Percentiles rank a stretch among this genome's conserved stretches.
These are phyloP conservation scores for Camelus bactrianus DNA, from an alignment of 2,113 vertebrate species.

Conservation along the genomic window DNA sequence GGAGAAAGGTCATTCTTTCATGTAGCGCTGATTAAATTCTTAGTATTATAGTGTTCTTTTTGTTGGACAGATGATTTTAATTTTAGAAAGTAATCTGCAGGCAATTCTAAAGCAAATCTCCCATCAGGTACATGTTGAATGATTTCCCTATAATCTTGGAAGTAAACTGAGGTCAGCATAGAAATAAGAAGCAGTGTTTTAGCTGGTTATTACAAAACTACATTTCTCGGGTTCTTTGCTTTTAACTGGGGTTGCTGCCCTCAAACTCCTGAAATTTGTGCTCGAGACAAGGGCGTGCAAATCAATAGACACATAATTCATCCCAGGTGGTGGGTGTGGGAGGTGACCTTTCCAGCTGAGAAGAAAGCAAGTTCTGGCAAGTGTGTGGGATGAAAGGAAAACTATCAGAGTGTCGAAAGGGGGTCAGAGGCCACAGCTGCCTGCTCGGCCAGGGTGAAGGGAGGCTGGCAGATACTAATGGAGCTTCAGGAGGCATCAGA, in stretches of 20 bases:
- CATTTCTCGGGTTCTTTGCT: background rate
- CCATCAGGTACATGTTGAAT: background rate
- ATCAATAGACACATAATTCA: background rate
- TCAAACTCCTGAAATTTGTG: background rate
- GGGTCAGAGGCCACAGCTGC: slow-evolving; percentile 41
- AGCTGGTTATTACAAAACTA: background rate
- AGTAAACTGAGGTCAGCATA: background rate
- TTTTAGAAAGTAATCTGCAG: background rate
- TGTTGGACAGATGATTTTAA: background rate
- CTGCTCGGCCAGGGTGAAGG: background rate
- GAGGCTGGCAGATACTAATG: slow-evolving; percentile 61
- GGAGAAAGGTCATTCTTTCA: background rate
- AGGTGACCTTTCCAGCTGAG: background rate
- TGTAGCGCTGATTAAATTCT: background rate
- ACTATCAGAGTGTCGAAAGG: background rate
- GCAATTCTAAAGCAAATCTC: background rate
- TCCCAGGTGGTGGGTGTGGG: background rate
- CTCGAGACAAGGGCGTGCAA: background rate
- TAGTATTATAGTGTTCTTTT: slow-evolving; percentile 18
- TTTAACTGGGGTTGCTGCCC: background rate
- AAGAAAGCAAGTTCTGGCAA: background rate
- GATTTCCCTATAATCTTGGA: background rate
- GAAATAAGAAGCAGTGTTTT: background rate
- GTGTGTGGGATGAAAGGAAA: background rate
- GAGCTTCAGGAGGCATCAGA: slow-evolving; percentile 39